Percentiles rank a stretch among this genome's conserved stretches.
These are phyloP conservation scores for Pseudomyrmex pallidus DNA, from an alignment of 1,140 invertebrate species.

Conservation along the genomic window DNA sequence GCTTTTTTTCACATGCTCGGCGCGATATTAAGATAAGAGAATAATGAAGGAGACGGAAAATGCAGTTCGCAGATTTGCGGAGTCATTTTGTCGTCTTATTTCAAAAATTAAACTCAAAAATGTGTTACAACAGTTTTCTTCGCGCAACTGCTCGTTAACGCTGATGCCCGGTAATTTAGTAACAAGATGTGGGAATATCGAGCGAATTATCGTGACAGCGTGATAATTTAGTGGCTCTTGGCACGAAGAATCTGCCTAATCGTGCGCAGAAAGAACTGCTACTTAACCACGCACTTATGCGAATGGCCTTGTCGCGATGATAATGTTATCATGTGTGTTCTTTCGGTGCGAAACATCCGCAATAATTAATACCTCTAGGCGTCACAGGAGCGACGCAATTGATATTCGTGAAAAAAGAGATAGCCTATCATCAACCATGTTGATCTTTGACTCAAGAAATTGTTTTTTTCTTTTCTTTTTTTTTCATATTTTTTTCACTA, in stretches of 20 bases:
- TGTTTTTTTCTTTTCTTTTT: too few relatives aligned
- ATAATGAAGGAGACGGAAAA: background rate
- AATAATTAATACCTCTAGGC: conserved; percentile 36
- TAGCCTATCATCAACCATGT: too few relatives aligned
- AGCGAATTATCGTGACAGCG: conserved; percentile 16
- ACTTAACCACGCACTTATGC: conserved; percentile 33
- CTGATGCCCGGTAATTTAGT: background rate
- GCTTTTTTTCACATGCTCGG: conserved; percentile 11
- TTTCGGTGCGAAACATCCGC: background rate
- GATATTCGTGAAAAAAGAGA: background rate
- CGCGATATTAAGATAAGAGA: conserved; percentile 13
- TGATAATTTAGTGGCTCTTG: conserved; percentile 27
- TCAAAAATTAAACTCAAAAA: background rate
- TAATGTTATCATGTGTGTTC: conserved; percentile 22
- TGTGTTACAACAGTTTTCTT: background rate
- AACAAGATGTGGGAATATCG: background rate
- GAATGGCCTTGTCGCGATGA: conserved; percentile 32
- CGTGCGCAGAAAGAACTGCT: background rate
- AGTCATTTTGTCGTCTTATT: background rate
- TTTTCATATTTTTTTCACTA: too few relatives aligned
- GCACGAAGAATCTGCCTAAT: conserved; percentile 38
- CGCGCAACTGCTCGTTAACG: too few relatives aligned
- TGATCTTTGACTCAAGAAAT: too few relatives aligned
- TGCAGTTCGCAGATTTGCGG: background rate
- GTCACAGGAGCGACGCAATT: background rate